Conservation (phyloP, 2,888 invertebrate genomes). For the Ennomos quercinarius region DNA sequence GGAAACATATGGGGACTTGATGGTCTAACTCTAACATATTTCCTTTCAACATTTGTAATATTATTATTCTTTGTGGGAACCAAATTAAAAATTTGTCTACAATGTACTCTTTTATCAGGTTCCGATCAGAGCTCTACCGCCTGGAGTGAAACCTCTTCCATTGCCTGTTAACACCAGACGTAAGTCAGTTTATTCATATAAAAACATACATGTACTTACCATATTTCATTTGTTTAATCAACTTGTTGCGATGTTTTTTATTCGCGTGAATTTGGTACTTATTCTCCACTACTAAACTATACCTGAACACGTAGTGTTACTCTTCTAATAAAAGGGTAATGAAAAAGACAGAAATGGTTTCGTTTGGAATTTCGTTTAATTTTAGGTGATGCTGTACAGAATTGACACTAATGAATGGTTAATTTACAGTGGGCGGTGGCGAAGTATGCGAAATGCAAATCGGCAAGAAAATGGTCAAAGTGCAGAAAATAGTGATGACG, state of each 20-base stretch:
- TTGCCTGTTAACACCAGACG: slow-evolving; percentile 59
- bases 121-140: slow-evolving; percentile 70
- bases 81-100: no score
- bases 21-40: no score
- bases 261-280: not conserved
- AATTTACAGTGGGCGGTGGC: slow-evolving; percentile 39
- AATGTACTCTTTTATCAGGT: slow-evolving; percentile 55
- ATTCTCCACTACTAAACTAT: not conserved
- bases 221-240: not conserved
- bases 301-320: no score
- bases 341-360: no score
- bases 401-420: no score
- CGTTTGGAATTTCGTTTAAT: no score
- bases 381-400: no score
- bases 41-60: no score
- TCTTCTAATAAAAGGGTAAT: no score
- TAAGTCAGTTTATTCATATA: slow-evolving; percentile 50
- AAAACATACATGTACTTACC: not conserved
- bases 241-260: not conserved
- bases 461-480: slow-evolving; percentile 87
- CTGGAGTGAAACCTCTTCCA: slow-evolving; percentile 75
- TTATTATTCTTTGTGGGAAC: no score
- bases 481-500: slow-evolving; percentile 88
- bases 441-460: slow-evolving; percentile 83
- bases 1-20: no score